phyloP scores from a whole-genome alignment of 2,797 vertebrate genomes.

The Limnodromus scolopaceus region DNA sequence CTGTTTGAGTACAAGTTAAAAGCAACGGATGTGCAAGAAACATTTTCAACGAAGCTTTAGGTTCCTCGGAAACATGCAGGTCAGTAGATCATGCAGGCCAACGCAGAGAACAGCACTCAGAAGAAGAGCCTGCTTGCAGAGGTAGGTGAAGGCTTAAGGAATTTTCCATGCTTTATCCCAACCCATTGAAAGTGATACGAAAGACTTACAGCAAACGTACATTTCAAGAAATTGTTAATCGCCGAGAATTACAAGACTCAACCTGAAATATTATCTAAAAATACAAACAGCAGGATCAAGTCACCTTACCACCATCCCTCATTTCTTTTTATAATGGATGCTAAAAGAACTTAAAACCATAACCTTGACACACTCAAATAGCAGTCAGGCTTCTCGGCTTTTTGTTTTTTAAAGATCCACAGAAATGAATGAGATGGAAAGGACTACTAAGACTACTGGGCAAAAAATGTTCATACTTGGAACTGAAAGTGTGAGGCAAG shows the following conservation, averaged over 20 bases:
- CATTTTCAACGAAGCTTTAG: slow-evolving; percentile 57
- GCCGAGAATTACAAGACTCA: background rate
- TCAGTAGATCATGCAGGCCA: slow-evolving; percentile 80
- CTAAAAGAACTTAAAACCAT: background rate
- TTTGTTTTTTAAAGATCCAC: background rate
- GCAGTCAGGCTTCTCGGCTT: background rate
- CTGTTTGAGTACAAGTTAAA: slow-evolving; percentile 52
- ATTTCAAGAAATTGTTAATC: background rate
- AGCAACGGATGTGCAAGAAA: slow-evolving; percentile 39
- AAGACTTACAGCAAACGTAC: background rate
- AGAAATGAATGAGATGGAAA: slow-evolving; percentile 15
- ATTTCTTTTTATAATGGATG: background rate
- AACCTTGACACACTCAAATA: background rate
- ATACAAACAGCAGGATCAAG: background rate
- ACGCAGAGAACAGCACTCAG: slow-evolving; percentile 2
- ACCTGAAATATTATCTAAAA: background rate
- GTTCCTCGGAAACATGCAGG: slow-evolving; percentile 77
- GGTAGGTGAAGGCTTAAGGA: slow-evolving; percentile 80
- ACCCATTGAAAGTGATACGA: slow-evolving; percentile 56
- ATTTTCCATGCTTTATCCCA: slow-evolving; percentile 70
- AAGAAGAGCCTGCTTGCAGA: slow-evolving; percentile 79
- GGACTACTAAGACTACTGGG: background rate
- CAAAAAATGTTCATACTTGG: background rate
- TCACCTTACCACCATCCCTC: background rate
- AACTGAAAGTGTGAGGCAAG: background rate